Evolutionary conservation across 2,113 vertebrate species (phyloP).

Genomic region (Gallinago media): DNA sequence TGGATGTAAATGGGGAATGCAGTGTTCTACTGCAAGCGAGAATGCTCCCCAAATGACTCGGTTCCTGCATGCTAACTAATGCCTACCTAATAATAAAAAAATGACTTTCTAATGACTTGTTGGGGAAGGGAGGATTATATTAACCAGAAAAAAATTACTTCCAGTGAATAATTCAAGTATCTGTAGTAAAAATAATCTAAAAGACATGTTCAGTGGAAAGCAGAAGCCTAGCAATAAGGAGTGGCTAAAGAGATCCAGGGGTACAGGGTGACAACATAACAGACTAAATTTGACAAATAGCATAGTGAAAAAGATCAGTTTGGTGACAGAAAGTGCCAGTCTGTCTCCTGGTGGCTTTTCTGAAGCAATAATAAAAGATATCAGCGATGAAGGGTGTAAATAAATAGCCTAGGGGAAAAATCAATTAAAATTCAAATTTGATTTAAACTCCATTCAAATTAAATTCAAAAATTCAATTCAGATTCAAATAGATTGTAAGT

Average conservation of each 20-base stretch:
- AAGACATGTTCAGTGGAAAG: neutral
- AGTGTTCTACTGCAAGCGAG: neutral
- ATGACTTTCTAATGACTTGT: neutral
- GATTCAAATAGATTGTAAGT: neutral
- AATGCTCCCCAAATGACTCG: neutral
- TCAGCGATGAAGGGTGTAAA: neutral
- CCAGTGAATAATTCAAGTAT: neutral
- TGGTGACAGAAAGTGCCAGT: neutral
- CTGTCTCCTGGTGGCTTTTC: neutral
- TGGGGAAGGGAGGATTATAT: neutral
- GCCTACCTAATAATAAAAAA: neutral
- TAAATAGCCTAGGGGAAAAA: slow-evolving; percentile 8
- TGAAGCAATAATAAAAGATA: neutral
- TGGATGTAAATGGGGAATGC: neutral
- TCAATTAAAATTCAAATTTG: neutral
- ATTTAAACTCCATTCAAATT: slow-evolving; percentile 23
- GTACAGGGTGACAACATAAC: neutral
- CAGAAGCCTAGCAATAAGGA: neutral
- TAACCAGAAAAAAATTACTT: neutral
- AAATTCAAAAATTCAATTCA: neutral
- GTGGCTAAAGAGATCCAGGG: neutral
- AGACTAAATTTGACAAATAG: neutral
- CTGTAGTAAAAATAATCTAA: neutral
- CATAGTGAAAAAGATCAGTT: neutral
- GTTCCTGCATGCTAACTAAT: neutral